A percentile compares a stretch with the other conserved stretches of the same genome.
phyloP scores from a whole-genome alignment of 2,888 invertebrate genomes.

The Drosophila atroscutellata region DNA sequence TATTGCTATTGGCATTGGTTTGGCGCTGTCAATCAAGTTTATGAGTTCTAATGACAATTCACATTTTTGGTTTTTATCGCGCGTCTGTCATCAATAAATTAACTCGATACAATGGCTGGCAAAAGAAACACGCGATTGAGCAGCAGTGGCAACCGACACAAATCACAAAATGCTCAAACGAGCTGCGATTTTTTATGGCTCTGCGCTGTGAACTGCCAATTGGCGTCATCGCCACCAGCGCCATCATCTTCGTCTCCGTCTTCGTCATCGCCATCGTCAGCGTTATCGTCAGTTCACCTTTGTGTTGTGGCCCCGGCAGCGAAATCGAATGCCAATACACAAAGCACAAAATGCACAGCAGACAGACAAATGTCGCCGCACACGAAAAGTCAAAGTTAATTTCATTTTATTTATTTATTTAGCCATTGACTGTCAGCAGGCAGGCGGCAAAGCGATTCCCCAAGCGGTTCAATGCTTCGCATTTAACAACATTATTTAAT shows the following conservation, averaged over 20 bases:
- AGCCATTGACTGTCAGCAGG: slow-evolving; percentile 43
- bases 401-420: slow-evolving; percentile 76
- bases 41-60: slow-evolving; percentile 83
- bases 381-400: slow-evolving; percentile 72
- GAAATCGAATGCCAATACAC: slow-evolving; percentile 65
- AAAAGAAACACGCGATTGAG: slow-evolving; percentile 72
- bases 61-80: slow-evolving; percentile 81
- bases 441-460: slow-evolving; percentile 38
- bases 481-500: slow-evolving; percentile 80
- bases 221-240: slow-evolving; percentile 49
- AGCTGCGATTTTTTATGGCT: slow-evolving; percentile 79
- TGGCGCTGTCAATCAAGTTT: slow-evolving; percentile 67
- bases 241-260: slow-evolving; percentile 24
- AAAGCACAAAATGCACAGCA: slow-evolving; percentile 40
- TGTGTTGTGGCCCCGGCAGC: slow-evolving; percentile 54
- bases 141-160: slow-evolving; percentile 43
- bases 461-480: slow-evolving; percentile 66
- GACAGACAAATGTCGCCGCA: slow-evolving; percentile 60
- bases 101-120: slow-evolving; percentile 78
- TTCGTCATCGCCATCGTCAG: slow-evolving; percentile 23
- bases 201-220: slow-evolving; percentile 41
- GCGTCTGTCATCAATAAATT: slow-evolving; percentile 83
- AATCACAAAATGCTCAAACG: slow-evolving; percentile 77
- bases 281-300: slow-evolving; percentile 73
- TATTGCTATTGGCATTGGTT: slow-evolving; percentile 17